Percentiles rank a stretch among this genome's conserved stretches.
Evolutionary conservation across 2,888 invertebrate species (phyloP).

Genomic region (Halocaridina rubra): DNA sequence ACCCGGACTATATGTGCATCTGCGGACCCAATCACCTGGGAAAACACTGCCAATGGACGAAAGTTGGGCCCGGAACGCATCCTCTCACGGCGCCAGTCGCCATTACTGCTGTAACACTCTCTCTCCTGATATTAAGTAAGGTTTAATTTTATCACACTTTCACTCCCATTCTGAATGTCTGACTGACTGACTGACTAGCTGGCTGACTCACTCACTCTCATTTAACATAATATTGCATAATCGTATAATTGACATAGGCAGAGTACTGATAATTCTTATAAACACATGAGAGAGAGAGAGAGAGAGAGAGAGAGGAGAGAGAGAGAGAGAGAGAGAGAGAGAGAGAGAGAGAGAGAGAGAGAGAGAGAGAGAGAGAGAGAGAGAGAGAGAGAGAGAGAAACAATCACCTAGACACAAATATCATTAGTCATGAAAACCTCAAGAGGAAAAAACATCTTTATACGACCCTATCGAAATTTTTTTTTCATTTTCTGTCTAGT

Average conservation of each 20-base stretch:
- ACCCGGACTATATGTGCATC: conserved; percentile 32
- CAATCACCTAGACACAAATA: too few species aligned
- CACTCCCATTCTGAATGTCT: background rate
- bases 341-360: background rate
- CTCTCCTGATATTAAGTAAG: conserved; percentile 31
- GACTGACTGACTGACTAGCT: too few species aligned
- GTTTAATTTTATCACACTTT: background rate
- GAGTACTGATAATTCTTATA: background rate
- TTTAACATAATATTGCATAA: background rate
- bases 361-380: conserved; percentile 27
- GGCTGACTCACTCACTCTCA: background rate
- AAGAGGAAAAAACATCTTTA: too few species aligned
- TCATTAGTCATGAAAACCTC: too few species aligned
- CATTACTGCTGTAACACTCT: conserved; percentile 13
- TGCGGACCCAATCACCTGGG: conserved; percentile 36
- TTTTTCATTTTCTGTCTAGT: background rate
- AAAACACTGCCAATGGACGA: conserved; percentile 43
- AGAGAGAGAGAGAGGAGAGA: background rate
- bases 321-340: background rate
- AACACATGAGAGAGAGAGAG: too few species aligned
- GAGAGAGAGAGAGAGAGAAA: background rate
- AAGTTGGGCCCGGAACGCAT: background rate
- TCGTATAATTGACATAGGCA: background rate
- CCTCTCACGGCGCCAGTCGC: conserved; percentile 14
- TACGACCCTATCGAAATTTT: background rate